Base-by-base conservation (phyloP, 2,888 invertebrate species). In the Trisateles emortualis region DNA sequence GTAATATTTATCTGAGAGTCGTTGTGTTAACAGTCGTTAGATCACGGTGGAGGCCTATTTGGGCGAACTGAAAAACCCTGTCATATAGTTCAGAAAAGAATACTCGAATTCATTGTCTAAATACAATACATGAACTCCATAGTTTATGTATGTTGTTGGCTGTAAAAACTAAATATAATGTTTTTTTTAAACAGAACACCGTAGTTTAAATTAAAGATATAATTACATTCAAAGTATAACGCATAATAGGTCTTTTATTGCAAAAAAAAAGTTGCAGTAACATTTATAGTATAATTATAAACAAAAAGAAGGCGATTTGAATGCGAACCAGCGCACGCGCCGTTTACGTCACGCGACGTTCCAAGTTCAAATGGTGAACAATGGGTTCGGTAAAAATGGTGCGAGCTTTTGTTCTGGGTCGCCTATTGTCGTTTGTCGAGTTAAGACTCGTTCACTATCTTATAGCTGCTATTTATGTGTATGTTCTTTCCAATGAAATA, bases 301-400 rank as follows among this genome's bases (percentile, higher is more conserved):
- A 69, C 69, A 80, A 83, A 64, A 76, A 79, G 68, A 78, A 76
- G 74, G 73, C 72, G 72, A 89, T 91, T 89, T 86, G 81, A 91
- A 91, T 90, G 88, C 88, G 74, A 83, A 83, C 66, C 87, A 67
- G 77, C 86, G 88, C 91, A 89, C 90, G 90, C 90, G 87, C 87
- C 83, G 78, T 69, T 74, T 76, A 81, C 89, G 90, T 88, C 90
- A 91, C 83, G 84, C 87, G 81, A 87, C 86, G 86, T 84, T 77
- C 90, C 90, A 91, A 88, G 88, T 88, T 91, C 90, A 87, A 88
- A 83, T 79, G 68, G 76, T 76, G 78, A 90, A 92, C 90, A 90
- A 91, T 90, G 78, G 86, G 68, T 74, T 64, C 80, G 72, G 86
- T 85, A 81, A 87, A 90, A 88, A 91, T 88, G 90, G 90, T 81